These are phyloP conservation scores for Nephrotoma guestfalica DNA, from an alignment of 2,888 invertebrate species.

Conservation along the genomic window DNA sequence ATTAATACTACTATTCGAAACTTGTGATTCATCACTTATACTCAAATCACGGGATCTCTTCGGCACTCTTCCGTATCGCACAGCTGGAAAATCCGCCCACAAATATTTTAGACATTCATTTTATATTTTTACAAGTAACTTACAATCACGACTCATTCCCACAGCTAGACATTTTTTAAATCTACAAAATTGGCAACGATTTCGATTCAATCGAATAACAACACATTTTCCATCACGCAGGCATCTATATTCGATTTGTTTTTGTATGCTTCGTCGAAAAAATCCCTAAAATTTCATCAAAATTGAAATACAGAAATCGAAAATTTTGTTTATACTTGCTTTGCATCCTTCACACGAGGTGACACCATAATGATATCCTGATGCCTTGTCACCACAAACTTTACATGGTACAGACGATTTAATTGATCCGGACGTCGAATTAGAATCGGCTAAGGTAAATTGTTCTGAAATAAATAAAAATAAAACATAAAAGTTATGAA, in stretches of 20 bases:
- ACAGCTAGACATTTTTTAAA: conserved; percentile 94
- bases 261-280: conserved; percentile 90
- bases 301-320: conserved; percentile 4
- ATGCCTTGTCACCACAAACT: conserved; percentile 92
- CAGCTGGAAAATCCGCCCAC: conserved; percentile 48
- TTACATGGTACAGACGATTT: conserved; percentile 89
- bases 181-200: conserved; percentile 91
- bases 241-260: conserved; percentile 92
- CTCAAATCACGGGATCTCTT: conserved; percentile 78
- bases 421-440: conserved; percentile 58
- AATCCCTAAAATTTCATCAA: conserved; percentile 56
- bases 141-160: conserved; percentile 94
- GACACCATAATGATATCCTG: conserved; percentile 89
- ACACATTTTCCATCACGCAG: conserved; percentile 87
- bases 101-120: neutral
- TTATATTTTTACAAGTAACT: conserved; percentile 36
- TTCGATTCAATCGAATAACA: conserved; percentile 83
- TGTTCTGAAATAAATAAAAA: conserved; percentile 38
- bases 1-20: neutral
- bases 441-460: conserved; percentile 65
- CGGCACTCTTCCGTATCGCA: conserved; percentile 91
- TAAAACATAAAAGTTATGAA: neutral
- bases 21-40: conserved; percentile 21
- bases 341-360: conserved; percentile 98
- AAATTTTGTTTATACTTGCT: conserved; percentile 39